phyloP scores from a whole-genome alignment of 2,888 invertebrate species.

The Perdita meconis region DNA sequence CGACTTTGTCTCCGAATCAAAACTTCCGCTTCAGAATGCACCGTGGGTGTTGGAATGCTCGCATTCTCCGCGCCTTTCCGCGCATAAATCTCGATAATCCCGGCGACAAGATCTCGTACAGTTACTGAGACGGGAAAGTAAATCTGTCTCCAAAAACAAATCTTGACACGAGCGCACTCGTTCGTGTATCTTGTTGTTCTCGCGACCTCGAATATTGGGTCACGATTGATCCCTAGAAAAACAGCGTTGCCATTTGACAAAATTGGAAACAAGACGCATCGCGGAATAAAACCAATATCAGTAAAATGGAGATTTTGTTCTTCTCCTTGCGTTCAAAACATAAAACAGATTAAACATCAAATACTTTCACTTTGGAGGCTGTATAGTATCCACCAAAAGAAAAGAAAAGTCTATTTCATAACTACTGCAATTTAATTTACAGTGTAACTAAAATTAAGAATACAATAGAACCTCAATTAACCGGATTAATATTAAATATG shows the following conservation, averaged over 20 bases:
- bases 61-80: neutral
- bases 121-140: neutral
- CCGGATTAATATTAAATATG: too few relatives aligned
- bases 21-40: neutral
- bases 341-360: too few relatives aligned
- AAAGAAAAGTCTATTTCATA: too few relatives aligned
- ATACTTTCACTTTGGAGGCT: too few relatives aligned
- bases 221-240: constrained; percentile 15
- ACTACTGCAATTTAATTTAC: too few relatives aligned
- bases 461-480: too few relatives aligned
- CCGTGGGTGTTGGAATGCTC: neutral
- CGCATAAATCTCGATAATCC: neutral
- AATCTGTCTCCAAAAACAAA: constrained; percentile 13
- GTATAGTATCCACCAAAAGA: too few relatives aligned
- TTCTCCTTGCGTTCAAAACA: too few relatives aligned
- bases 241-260: neutral
- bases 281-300: too few relatives aligned
- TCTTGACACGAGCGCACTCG: neutral
- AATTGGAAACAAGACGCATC: constrained; percentile 10
- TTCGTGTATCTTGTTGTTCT: neutral
- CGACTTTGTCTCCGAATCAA: too few relatives aligned
- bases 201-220: constrained; percentile 4
- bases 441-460: too few relatives aligned
- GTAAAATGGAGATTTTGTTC: too few relatives aligned
- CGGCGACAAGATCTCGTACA: neutral